These are phyloP conservation scores for Gavialis gangeticus DNA, from an alignment of 2,113 vertebrate species.

Conservation along the genomic window DNA sequence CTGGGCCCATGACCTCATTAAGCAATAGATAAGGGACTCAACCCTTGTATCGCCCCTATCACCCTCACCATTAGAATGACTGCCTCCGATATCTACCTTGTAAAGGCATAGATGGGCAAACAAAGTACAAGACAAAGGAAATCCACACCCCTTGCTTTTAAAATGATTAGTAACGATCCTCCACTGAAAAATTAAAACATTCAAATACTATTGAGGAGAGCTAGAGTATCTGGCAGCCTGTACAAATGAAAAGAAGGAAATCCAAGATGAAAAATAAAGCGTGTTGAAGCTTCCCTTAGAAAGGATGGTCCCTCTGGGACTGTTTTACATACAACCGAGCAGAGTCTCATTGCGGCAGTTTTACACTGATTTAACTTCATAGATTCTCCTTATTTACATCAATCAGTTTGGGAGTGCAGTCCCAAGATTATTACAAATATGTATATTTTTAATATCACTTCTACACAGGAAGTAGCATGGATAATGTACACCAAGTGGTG, in stretches of 20 bases:
- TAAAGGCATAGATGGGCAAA: background rate
- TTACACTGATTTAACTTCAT: background rate
- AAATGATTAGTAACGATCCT: background rate
- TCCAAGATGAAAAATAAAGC: background rate
- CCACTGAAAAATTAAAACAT: background rate
- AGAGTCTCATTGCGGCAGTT: background rate
- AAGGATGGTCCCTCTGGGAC: background rate
- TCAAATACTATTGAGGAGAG: background rate
- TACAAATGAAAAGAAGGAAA: background rate
- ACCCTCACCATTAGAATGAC: background rate
- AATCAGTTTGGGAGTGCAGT: background rate
- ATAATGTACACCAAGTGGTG: rapidly evolving
- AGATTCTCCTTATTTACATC: background rate
- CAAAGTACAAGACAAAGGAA: background rate
- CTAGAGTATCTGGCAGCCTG: background rate
- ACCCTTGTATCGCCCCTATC: background rate
- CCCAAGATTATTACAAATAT: background rate
- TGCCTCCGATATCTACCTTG: background rate
- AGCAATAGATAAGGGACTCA: too few species aligned
- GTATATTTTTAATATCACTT: background rate
- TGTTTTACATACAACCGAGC: background rate
- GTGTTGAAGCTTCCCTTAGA: background rate
- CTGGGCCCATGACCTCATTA: too few species aligned
- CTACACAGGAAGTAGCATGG: rapidly evolving
- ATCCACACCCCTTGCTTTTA: background rate